Percentiles rank a stretch among this genome's conserved stretches.
These are phyloP conservation scores for Macrosiphum euphorbiae DNA, from an alignment of 2,888 invertebrate genomes.

Conservation along the genomic window DNA sequence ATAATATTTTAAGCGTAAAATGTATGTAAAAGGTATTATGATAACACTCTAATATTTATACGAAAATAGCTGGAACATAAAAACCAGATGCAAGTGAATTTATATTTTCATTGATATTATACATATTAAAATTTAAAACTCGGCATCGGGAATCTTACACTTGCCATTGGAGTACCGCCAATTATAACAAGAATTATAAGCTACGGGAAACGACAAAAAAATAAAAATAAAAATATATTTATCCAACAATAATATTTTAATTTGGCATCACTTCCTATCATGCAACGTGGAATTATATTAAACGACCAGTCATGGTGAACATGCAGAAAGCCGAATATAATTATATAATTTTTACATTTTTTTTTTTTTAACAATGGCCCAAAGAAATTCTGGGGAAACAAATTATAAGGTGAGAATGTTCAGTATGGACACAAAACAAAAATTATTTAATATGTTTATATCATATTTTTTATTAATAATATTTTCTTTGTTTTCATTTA, in stretches of 20 bases:
- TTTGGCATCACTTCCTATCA: constrained; percentile 44
- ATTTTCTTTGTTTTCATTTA: neutral
- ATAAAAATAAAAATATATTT: neutral
- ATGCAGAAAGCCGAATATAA: neutral
- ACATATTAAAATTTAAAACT: neutral
- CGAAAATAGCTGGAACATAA: neutral
- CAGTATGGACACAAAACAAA: neutral
- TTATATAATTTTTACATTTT: neutral
- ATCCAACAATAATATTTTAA: constrained; percentile 43
- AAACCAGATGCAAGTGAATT: neutral
- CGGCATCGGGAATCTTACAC: neutral
- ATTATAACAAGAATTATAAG: constrained; percentile 28
- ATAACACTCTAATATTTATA: neutral
- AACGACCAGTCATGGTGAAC: neutral
- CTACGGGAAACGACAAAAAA: constrained; percentile 14
- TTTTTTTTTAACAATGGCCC: neutral
- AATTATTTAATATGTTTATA: neutral
- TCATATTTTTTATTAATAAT: neutral
- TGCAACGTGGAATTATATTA: neutral
- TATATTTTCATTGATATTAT: neutral
- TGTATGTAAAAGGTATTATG: neutral
- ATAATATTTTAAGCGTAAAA: neutral
- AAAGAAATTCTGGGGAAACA: neutral
- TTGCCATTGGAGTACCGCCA: constrained; percentile 16
- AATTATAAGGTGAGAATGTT: neutral